phyloP scores from a whole-genome alignment of 2,888 invertebrate genomes.

The Antheraea assamensis region DNA sequence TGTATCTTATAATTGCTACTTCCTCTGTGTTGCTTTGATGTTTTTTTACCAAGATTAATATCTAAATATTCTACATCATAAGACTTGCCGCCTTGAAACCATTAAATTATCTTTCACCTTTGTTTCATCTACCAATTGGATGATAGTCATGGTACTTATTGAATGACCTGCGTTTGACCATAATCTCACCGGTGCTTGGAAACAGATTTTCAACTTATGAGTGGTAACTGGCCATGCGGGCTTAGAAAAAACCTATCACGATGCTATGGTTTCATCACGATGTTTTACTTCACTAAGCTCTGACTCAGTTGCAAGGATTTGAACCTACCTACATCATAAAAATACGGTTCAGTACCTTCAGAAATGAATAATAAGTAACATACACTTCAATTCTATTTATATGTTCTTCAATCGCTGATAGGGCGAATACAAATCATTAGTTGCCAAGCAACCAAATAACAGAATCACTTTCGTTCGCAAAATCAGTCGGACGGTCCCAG shows the following conservation, averaged over 20 bases:
- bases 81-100: not conserved
- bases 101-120: not conserved
- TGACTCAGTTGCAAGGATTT: too few species aligned
- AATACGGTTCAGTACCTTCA: too few species aligned
- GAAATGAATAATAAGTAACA: too few species aligned
- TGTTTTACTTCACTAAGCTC: too few species aligned
- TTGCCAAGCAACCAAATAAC: slow-evolving; percentile 68
- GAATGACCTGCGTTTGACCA: not conserved
- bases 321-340: too few species aligned
- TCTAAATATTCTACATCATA: not conserved
- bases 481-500: slow-evolving; percentile 44
- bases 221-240: too few species aligned
- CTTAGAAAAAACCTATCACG: too few species aligned
- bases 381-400: not conserved
- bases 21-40: not conserved
- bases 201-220: too few species aligned
- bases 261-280: too few species aligned
- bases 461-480: slow-evolving; percentile 31
- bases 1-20: not conserved
- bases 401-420: not conserved
- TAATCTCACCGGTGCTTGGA: too few species aligned
- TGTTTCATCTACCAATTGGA: not conserved
- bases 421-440: slow-evolving; percentile 23
- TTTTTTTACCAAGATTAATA: not conserved
- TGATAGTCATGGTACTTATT: not conserved